Evolutionary conservation across 2,113 vertebrate genomes (phyloP), one percentile per base, ranked within the genome.

Genomic region (Crotophaga sulcirostris): DNA sequence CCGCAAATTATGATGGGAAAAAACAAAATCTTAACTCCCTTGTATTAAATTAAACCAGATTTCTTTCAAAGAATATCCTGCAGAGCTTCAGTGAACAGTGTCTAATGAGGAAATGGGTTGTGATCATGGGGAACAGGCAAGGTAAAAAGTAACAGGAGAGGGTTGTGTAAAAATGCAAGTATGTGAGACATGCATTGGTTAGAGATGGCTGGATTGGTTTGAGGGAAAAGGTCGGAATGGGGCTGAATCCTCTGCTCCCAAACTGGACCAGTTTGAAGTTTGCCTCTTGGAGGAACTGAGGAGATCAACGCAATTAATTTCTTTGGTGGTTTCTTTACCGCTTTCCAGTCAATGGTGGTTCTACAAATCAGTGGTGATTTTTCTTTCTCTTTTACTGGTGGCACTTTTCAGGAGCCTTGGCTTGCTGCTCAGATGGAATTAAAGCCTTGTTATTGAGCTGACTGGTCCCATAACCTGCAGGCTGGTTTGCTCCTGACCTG

Each of bases 71-170:
- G 52, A 66, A 58, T 64, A 34, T 72, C 19, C 83, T 47, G 42
- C 68, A 79, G 66, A 87, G 76, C 73, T 81, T 81, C 73, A 77
- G 36, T 1, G 60, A 94, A 76, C 85, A 84, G 8, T 38, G 76
- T 56, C 56, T 96, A 72, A 84, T 58, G 84, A 87, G 86, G 68
- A 93, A 82, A 82, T 62, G 52, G 40, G 31, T 62, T 74, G 68
- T 89, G 77, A 89, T 68, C 31, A 23, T 47, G 69, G 69, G 49
- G n/a, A 93, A 82, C 79, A 54, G 76, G 34, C 2, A 11, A 91
- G 90, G 90, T 97, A 96, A 96, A 97, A 96, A 94, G 89, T 96
- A 96, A 95, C 88, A 87, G 83, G 85, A 78, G 66, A 24, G 16
- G 23, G 44, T 38, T 89, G 83, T 89, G 69, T 87, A 78, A 87